phyloP scores from a whole-genome alignment of 2,888 invertebrate species.

The Melanargia galathea region DNA sequence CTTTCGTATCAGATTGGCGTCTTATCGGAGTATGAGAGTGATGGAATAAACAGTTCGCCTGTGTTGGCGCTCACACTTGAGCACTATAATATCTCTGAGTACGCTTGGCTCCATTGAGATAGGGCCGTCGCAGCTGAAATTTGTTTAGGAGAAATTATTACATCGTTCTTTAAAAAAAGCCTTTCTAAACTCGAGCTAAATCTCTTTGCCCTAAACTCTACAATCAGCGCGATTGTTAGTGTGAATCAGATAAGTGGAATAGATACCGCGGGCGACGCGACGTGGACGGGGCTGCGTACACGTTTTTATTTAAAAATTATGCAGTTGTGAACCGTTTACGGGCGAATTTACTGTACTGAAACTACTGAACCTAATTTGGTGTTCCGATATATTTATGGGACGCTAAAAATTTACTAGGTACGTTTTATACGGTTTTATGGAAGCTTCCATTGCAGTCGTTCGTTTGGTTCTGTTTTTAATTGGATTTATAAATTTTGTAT shows the following conservation, averaged over 20 bases:
- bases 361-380: conserved; percentile 41
- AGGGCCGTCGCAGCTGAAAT: no score
- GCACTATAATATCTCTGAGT: no score
- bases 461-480: background rate
- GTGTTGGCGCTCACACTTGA: no score
- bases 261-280: conserved; percentile 60
- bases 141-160: no score
- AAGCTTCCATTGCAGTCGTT: conserved; percentile 6
- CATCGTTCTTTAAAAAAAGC: no score
- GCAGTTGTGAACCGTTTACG: conserved; percentile 31
- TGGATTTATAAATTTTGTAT: background rate
- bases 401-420: conserved; percentile 32
- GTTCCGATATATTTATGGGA: conserved; percentile 32
- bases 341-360: conserved; percentile 31
- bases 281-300: conserved; percentile 46
- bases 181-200: no score
- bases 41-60: no score
- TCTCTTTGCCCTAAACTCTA: background rate
- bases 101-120: no score
- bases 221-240: conserved; percentile 67
- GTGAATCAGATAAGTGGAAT: conserved; percentile 70
- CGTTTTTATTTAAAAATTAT: conserved; percentile 49
- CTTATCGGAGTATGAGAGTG: no score
- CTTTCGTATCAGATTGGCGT: no score
- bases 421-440: conserved; percentile 9